Base-by-base conservation (phyloP, 53 echinoderm and acorn worm genomes). In the Temnopleurus reevesii region DNA sequence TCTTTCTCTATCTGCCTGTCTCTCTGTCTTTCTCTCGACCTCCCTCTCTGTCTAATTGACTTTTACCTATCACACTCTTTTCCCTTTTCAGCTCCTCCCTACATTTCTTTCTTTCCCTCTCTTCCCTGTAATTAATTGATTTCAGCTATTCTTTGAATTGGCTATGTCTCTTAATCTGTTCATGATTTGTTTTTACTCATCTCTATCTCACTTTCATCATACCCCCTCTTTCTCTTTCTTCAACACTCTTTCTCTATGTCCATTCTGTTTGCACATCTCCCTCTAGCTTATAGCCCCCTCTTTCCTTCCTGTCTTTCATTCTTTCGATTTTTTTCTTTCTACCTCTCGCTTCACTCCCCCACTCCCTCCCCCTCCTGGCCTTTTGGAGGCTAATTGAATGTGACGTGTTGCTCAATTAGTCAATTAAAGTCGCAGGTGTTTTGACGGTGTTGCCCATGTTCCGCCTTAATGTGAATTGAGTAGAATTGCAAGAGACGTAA, bases 391-490 rank as follows among this genome's bases (percentile, higher is more conserved):
- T 85, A 85, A 85, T 85, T 85, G 60, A 59, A 44, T 85, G 59
- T 85, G 86, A 85, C 46, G 60, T 4, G 45, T 60, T 60, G 86
- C 86, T 61, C 86, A 85, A 85, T 85, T 85, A 85, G 86, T 59
- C 86, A 85, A 85, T 85, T 85, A 85, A 60, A 85, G 35, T 59
- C 61, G 86, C 86, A 85, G 86, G 86, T 85, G 86, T 59, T 41
- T 71, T 27, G 36, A n/a, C 38, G 21, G 41, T 21, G 41, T 38
- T 71, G 71, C 71, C 65, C 65, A 64, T 34, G 33, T 33, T 64
- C 35, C 18, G 33, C 34, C 71, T 41, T 71, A 71, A 71, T 71
- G 71, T 71, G 71, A 71, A 71, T 71, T 71, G 71, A 71, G 71
- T 4, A 71, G 36, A 41, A 71, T 8, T 71, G 71, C 36, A 41